Percentiles rank a stretch among this genome's conserved stretches.
Conservation (phyloP, 2,888 invertebrate species). For the Cosmopolites sordidus region DNA sequence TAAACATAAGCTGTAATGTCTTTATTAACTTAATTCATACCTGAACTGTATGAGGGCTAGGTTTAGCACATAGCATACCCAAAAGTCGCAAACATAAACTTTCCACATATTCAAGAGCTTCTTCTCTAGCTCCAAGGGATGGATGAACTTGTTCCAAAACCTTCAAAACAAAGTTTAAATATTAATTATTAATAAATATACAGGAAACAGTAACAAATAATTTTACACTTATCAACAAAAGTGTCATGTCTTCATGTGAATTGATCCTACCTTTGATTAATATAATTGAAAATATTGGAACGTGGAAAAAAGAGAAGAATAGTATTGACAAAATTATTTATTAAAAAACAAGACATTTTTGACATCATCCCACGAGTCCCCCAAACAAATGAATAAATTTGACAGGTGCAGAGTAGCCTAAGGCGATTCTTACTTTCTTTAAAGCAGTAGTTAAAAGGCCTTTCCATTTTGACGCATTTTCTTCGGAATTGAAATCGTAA, state of each 20-base stretch:
- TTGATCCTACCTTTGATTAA: too few species aligned
- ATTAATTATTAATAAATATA: too few species aligned
- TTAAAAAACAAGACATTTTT: conserved; percentile 12
- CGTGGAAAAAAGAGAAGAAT: background rate
- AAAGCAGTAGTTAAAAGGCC: conserved; percentile 83
- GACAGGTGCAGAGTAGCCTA: conserved; percentile 13
- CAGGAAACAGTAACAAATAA: too few species aligned
- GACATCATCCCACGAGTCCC: conserved; percentile 8
- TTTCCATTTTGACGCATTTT: conserved; percentile 89
- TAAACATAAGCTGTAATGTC: background rate
- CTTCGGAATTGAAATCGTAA: conserved; percentile 85
- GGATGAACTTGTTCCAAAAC: conserved; percentile 89
- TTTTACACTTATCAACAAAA: too few species aligned
- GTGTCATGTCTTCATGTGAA: too few species aligned
- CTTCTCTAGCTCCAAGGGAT: conserved; percentile 77
- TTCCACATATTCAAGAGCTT: conserved; percentile 90
- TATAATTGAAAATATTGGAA: too few species aligned
- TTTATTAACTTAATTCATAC: conserved; percentile 49
- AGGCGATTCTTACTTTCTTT: conserved; percentile 63
- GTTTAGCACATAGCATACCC: conserved; percentile 81
- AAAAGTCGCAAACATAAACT: conserved; percentile 82
- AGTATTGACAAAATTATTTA: conserved; percentile 7
- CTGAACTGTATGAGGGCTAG: conserved; percentile 76
- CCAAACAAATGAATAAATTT: conserved; percentile 11
- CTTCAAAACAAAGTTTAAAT: too few species aligned